Evolutionary conservation across 2,888 invertebrate species (phyloP).

Genomic region (Trilocha varians): DNA sequence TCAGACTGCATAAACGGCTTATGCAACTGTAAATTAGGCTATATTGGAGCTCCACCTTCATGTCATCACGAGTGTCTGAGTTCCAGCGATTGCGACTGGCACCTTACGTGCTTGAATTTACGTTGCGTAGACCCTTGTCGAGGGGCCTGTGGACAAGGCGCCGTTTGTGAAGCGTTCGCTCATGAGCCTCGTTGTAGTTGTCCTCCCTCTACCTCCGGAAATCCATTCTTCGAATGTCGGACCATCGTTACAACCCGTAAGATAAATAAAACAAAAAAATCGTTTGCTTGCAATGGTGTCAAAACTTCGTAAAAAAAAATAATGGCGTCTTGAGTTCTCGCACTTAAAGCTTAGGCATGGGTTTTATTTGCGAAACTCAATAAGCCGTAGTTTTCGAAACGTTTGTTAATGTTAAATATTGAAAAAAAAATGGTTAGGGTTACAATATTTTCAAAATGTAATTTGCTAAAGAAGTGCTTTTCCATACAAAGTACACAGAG

Average conservation of each 20-base stretch:
- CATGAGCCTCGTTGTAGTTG: slow-evolving; percentile 83
- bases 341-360: slow-evolving; percentile 72
- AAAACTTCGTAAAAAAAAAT: slow-evolving; percentile 14
- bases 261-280: slow-evolving; percentile 52
- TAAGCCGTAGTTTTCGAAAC: no score
- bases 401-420: no score
- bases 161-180: slow-evolving; percentile 79
- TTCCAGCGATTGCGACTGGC: slow-evolving; percentile 80
- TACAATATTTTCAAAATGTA: slow-evolving; percentile 10
- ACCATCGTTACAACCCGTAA: slow-evolving; percentile 64
- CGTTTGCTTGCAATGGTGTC: slow-evolving; percentile 10
- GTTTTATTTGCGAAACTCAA: slow-evolving; percentile 63
- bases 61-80: slow-evolving; percentile 82
- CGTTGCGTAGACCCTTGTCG: slow-evolving; percentile 84
- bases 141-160: slow-evolving; percentile 82
- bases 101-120: slow-evolving; percentile 78
- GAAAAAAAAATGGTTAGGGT: no score
- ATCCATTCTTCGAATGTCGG: slow-evolving; percentile 81
- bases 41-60: slow-evolving; percentile 81
- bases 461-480: slow-evolving; percentile 37
- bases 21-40: slow-evolving; percentile 78
- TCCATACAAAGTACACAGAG: slow-evolving; percentile 29
- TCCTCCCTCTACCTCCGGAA: slow-evolving; percentile 77
- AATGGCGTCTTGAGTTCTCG: slow-evolving; percentile 43
- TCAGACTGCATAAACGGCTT: slow-evolving; percentile 79